Evolutionary conservation across 2,797 vertebrate genomes (phyloP), one percentile per base, ranked within the genome.

Genomic region (Danio jaintianensis): DNA sequence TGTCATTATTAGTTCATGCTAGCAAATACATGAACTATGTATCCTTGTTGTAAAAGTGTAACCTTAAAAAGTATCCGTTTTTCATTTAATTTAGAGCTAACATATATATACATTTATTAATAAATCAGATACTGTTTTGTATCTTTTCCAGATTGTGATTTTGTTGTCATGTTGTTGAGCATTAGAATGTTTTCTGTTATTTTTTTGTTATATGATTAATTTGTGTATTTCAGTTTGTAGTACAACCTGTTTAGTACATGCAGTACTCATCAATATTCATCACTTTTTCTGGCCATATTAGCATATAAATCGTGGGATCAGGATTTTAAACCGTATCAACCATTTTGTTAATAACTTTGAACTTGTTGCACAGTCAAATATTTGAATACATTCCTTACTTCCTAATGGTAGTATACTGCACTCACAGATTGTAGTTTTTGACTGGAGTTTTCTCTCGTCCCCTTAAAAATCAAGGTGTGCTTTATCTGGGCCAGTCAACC

Each of bases 401-500:
- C 59, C 20, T 42, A 66, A 55, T 5, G 5, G 40, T 77, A 45
- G 38, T 29, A 29, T 40, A 43, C 15, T 38, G 16, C 20, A 59
- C 29, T 42, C 59, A 63, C 55, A 74, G 4, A 13, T 72, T 69
- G 45, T 58, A 75, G 18, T 75, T 69, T 58, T 10, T 3, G 18
- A 9, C 43, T 36, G 67, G 18, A 29, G n/a, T 16, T 20, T 78
- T 56, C 12, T 45, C 48, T 56, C 50, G 20, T 6, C 7, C 45
- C 20, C 18, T 59, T 7, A 79, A 72, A 59, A 66, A 67, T 53
- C 1, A 68, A 22, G 15, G 7, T 48, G 55, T 69, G 38, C 61
- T 18, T 78, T 70, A 64, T 79, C 45, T 64, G 52, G 38, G 55
- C 56, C 48, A 69, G 55, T 20, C 4, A 38, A 68, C 36, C 42